A percentile compares a stretch with the other conserved stretches of the same genome.
Evolutionary conservation across 2,113 vertebrate species (phyloP).

Genomic region (Rhineura floridana): DNA sequence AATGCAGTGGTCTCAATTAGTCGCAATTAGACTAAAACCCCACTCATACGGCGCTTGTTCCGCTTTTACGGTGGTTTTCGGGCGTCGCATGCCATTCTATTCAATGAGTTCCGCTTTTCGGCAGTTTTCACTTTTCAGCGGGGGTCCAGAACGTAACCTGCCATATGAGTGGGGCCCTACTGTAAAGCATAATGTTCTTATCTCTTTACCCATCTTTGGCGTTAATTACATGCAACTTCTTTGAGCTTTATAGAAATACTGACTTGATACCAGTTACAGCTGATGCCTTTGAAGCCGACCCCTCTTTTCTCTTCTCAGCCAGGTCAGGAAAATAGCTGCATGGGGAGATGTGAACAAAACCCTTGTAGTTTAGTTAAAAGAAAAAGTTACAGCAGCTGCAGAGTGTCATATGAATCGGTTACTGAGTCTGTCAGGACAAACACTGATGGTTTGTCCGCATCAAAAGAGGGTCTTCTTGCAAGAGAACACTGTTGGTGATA

Average conservation of each 20-base stretch:
- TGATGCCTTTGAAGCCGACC: not conserved
- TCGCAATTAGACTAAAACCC: too few relatives aligned
- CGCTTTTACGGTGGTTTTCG: too few relatives aligned
- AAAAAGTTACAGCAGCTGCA: constrained; percentile 35
- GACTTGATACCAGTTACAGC: not conserved
- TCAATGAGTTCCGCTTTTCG: too few relatives aligned
- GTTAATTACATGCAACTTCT: not conserved
- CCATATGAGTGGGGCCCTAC: too few relatives aligned
- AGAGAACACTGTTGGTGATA: not conserved
- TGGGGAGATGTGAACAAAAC: not conserved
- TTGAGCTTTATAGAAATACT: not conserved
- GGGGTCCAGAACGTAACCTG: too few relatives aligned
- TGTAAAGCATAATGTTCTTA: not conserved
- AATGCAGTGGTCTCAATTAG: too few relatives aligned
- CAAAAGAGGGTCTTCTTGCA: constrained; percentile 7
- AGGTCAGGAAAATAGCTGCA: not conserved
- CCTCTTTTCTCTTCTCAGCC: not conserved
- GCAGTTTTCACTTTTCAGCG: too few relatives aligned
- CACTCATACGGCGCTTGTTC: too few relatives aligned
- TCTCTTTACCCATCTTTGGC: not conserved
- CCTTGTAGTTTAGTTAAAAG: not conserved
- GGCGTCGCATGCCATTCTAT: too few relatives aligned
- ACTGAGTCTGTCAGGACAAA: constrained; percentile 20
- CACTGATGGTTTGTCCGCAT: not conserved
- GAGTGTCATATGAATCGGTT: not conserved